A percentile compares a stretch with the other conserved stretches of the same genome.
Conservation (phyloP, 2,113 vertebrate species). For the Pseudonaja textilis region DNA sequence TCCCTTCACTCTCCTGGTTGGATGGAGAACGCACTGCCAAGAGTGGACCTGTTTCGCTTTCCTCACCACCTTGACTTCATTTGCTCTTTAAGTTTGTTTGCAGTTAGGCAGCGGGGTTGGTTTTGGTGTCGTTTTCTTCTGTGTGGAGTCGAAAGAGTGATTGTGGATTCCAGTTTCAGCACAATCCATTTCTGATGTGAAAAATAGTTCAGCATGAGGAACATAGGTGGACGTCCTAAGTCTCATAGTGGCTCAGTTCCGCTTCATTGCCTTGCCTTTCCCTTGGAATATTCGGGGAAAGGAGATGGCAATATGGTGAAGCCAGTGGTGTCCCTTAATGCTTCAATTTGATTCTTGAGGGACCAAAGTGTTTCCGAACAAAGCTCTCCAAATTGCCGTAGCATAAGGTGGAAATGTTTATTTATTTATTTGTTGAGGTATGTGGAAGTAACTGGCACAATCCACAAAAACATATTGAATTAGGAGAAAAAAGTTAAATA, state of each 20-base stretch:
- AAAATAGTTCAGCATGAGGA: neutral
- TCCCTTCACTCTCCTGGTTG: neutral
- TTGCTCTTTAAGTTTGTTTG: neutral
- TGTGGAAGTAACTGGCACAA: neutral
- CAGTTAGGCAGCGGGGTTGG: neutral
- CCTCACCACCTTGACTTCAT: neutral
- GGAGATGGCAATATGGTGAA: neutral
- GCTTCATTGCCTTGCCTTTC: neutral
- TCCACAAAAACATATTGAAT: neutral
- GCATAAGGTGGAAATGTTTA: neutral
- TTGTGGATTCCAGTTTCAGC: neutral
- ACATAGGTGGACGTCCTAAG: neutral
- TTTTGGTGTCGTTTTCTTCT: neutral
- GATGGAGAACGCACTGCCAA: neutral
- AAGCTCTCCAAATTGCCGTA: neutral
- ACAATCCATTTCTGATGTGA: neutral
- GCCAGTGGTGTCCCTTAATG: neutral
- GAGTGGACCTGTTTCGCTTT: neutral
- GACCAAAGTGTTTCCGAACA: neutral
- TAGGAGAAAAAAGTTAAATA: neutral
- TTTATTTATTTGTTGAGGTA: neutral
- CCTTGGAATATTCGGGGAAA: neutral
- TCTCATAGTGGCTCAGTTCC: neutral
- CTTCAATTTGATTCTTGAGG: conserved; percentile 33
- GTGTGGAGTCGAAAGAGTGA: neutral